Base-by-base conservation (phyloP, 2,888 invertebrate genomes). In the Epicampocera succincta region DNA sequence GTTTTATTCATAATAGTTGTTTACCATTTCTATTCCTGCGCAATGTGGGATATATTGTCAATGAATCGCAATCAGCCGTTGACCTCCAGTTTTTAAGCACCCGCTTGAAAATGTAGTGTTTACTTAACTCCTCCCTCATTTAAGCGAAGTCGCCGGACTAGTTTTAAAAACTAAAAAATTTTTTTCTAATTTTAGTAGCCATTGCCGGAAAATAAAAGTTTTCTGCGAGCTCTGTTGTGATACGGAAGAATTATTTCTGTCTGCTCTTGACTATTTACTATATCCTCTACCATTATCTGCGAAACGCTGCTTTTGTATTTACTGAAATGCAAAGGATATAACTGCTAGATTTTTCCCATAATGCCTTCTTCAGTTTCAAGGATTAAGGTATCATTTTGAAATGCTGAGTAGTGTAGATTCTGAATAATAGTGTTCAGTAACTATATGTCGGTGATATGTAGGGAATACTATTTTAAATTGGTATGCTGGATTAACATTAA, bases 121-220 rank as follows among this genome's bases (percentile, higher is more conserved):
- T n/a, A n/a, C n/a, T n/a, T n/a, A n/a, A n/a, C 6, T 58, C 8
- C 72, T 60, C 3, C 66, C 66, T n/a, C 66, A 72, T 60, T 78
- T 77, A n/a, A n/a, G n/a, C n/a, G n/a, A n/a, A n/a, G n/a, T n/a
- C n/a, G n/a, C n/a, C n/a, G n/a, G n/a, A 19, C 65, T 78, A 50
- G 66, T 9, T 58, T 72, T 72, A 42, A 65, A 78, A 9, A 78
- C 40, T 1, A 38, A 29, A 46, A 68, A 79, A 3, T 50, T 29
- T 52, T 77, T 63, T 61, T 29, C 44, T 46, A 13, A 58, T 58
- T 29, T 44, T 60, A 4, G 6, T 33, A 8, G 33, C 3, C 33
- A 33, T 33, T 8, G 33, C 33, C 6, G 33, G 33, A 33, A 33
- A 33, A 33, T 33, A 33, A 33, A 8, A 9, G 3, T 17, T 21